Evolutionary conservation across 2,113 vertebrate species (phyloP).

Genomic region (Pao palembangensis): DNA sequence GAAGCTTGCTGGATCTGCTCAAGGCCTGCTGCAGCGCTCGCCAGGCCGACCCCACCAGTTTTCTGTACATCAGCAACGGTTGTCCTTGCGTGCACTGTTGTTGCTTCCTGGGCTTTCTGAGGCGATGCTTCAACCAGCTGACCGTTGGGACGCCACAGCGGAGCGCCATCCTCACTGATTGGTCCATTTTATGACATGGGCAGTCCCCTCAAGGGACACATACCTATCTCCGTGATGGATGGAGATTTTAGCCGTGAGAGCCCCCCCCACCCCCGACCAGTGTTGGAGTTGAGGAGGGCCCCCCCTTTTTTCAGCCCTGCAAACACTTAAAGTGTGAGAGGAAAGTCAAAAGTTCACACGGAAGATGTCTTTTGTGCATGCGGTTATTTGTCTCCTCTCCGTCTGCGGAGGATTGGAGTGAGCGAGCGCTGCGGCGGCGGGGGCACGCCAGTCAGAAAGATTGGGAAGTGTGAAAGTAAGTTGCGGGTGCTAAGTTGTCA

Average conservation of each 20-base stretch:
- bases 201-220: slow-evolving; percentile 66
- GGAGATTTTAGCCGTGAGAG: slow-evolving; percentile 52
- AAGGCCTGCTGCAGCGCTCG: not conserved
- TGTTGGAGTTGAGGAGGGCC: slow-evolving; percentile 1
- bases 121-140: slow-evolving; percentile 35
- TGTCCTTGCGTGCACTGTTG: slow-evolving; percentile 31
- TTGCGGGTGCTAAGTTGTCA: slow-evolving; percentile 71
- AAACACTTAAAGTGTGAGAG: slow-evolving; percentile 38
- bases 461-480: slow-evolving; percentile 62
- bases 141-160: slow-evolving; percentile 64
- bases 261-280: slow-evolving; percentile 22
- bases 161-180: slow-evolving; percentile 62
- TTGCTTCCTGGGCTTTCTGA: slow-evolving; percentile 19
- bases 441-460: slow-evolving; percentile 50
- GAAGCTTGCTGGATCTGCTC: slow-evolving; percentile 41
- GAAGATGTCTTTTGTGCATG: slow-evolving; percentile 24
- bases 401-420: slow-evolving; percentile 32
- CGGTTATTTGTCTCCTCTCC: slow-evolving; percentile 38
- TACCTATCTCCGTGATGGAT: slow-evolving; percentile 72
- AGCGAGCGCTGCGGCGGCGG: slow-evolving; percentile 41
- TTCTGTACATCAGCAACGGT: slow-evolving; percentile 28
- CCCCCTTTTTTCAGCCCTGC: slow-evolving; percentile 30
- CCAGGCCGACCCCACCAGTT: not conserved
- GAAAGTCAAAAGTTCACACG: slow-evolving; percentile 34
- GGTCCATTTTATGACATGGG: slow-evolving; percentile 65